Evolutionary conservation across 2,888 invertebrate genomes (phyloP).

Genomic region (Heliconius aoede): DNA sequence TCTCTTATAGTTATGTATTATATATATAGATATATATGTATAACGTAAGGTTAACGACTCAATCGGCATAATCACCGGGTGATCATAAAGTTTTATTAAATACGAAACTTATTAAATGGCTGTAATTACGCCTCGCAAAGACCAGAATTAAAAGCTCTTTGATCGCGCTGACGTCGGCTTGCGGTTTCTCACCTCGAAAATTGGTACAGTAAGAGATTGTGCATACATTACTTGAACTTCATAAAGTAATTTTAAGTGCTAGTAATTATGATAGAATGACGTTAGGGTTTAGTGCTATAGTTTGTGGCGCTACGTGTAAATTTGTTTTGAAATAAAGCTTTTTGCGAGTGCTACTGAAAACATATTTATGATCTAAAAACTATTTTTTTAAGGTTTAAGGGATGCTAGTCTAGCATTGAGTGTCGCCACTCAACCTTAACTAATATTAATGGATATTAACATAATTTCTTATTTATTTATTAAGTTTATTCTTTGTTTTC

Average conservation of each 20-base stretch:
- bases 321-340: too few species aligned
- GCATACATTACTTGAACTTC: conserved; percentile 20
- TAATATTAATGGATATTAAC: too few species aligned
- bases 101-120: conserved; percentile 48
- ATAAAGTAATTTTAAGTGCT: neutral
- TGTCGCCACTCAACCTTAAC: too few species aligned
- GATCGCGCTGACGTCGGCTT: conserved; percentile 53
- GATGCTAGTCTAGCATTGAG: too few species aligned
- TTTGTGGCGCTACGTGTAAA: neutral
- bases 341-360: too few species aligned
- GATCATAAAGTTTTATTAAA: conserved; percentile 48
- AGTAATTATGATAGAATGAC: neutral
- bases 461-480: too few species aligned
- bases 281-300: neutral
- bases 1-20: too few species aligned
- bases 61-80: conserved; percentile 47
- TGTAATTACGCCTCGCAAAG: conserved; percentile 47
- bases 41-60: conserved; percentile 10
- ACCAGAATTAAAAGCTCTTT: conserved; percentile 58
- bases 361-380: too few species aligned
- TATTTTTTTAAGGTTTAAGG: too few species aligned
- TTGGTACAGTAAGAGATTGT: conserved; percentile 24
- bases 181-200: conserved; percentile 50
- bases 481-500: too few species aligned
- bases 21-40: neutral